Percentiles rank a stretch among this genome's conserved stretches.
These are phyloP conservation scores for Protonemura montana DNA, from an alignment of 2,888 invertebrate genomes.

Conservation along the genomic window DNA sequence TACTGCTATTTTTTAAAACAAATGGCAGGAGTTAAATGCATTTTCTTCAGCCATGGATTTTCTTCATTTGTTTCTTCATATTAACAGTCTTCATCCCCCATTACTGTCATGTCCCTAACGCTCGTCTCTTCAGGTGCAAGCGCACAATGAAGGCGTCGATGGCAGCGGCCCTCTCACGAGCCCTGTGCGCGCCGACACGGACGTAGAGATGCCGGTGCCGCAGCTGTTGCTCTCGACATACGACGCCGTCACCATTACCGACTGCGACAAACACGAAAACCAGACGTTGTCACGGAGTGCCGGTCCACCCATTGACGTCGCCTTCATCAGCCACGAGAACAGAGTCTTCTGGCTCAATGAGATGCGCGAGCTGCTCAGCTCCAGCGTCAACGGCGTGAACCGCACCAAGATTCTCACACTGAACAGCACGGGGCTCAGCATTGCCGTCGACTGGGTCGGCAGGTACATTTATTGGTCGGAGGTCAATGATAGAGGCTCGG, in stretches of 20 bases:
- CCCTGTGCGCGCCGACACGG: slow-evolving; percentile 71
- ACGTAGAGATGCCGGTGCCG: slow-evolving; percentile 79
- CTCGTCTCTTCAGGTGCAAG: slow-evolving; percentile 80
- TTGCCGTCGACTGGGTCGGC: slow-evolving; percentile 89
- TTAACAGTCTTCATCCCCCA: no score
- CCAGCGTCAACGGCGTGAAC: slow-evolving; percentile 63
- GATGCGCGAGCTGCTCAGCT: slow-evolving; percentile 73
- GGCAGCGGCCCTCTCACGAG: slow-evolving; percentile 78
- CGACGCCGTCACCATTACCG: slow-evolving; percentile 76
- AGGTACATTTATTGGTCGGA: slow-evolving; percentile 85
- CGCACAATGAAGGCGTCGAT: slow-evolving; percentile 67
- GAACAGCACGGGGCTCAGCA: slow-evolving; percentile 67
- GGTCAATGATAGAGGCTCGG: slow-evolving; percentile 59
- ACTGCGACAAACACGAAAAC: slow-evolving; percentile 75
- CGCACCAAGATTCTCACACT: slow-evolving; percentile 62
- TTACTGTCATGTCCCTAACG: no score
- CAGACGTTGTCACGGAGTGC: slow-evolving; percentile 66
- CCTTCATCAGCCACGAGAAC: slow-evolving; percentile 73
- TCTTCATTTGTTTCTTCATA: no score
- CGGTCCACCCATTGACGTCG: slow-evolving; percentile 74
- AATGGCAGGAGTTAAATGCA: no score
- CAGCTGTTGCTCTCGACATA: slow-evolving; percentile 76
- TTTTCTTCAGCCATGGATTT: no score
- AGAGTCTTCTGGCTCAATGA: slow-evolving; percentile 85
- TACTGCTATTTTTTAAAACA: no score